Conservation (phyloP, 1,140 invertebrate species). For the Wasmannia auropunctata region DNA sequence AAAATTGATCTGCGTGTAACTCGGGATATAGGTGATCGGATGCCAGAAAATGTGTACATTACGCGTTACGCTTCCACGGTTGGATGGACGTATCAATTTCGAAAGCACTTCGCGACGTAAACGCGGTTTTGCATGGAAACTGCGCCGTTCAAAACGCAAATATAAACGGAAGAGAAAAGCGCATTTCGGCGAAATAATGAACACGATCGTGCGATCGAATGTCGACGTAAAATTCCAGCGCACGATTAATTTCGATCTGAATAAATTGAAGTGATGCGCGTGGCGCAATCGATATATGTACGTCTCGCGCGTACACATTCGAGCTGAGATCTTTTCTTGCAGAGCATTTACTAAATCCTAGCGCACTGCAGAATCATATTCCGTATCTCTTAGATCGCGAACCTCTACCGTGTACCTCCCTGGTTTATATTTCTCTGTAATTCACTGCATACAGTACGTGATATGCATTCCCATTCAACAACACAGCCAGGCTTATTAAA, state of each 20-base stretch:
- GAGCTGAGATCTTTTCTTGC: neutral
- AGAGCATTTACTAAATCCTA: conserved; percentile 13
- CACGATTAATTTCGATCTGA: conserved; percentile 6
- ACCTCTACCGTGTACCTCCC: neutral
- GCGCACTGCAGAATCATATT: neutral
- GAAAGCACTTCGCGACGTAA: conserved; percentile 29
- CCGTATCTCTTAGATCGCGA: conserved; percentile 26
- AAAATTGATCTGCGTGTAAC: conserved; percentile 35
- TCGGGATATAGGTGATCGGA: conserved; percentile 18
- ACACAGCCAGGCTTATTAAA: conserved; percentile 36
- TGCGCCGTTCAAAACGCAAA: conserved; percentile 1
- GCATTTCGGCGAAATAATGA: conserved; percentile 28
- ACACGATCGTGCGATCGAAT: neutral
- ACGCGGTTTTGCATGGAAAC: conserved; percentile 2
- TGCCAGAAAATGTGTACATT: conserved; percentile 10
- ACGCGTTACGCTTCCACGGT: conserved; percentile 8
- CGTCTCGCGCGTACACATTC: neutral
- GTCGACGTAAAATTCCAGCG: neutral
- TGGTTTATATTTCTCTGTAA: conserved; percentile 44
- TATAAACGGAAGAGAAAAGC: neutral
- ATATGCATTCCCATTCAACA: conserved; percentile 34
- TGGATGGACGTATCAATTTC: conserved; percentile 49
- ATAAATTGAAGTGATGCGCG: neutral
- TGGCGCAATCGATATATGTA: neutral
- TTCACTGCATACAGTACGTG: conserved; percentile 35